Base-by-base conservation (phyloP, 2,888 invertebrate genomes). In the Acleris sparsana region DNA sequence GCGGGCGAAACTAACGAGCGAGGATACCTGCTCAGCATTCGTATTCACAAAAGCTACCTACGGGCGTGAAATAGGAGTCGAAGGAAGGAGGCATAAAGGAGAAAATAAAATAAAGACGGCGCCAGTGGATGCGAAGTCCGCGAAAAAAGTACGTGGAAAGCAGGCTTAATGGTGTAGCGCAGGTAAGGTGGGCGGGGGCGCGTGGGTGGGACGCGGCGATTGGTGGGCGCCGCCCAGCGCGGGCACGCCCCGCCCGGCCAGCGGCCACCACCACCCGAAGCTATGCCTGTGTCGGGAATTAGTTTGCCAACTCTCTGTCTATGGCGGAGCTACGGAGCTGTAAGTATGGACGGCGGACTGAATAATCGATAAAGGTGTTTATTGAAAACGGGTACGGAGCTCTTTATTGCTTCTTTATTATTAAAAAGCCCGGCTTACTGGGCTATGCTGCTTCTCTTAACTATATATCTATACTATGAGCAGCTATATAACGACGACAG, bases 311-410 rank as follows among this genome's bases (percentile, higher is more conserved):
- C 92, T 92, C 89, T 89, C 89, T 90, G 92, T 92, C 92, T 91
- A 91, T 92, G 90, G 89, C 90, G 89, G 86, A 86, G 89, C 89
- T 86, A 84, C 82, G 84, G 83, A 85, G 84, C 86, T 90, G 91
- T 92, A 91, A 91, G 92, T 92, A 92, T 91, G 89, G 91, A 89
- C 88, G 89, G 80, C 88, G 86, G 82, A 81, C 88, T 91, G 91
- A 92, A 92, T 92, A 92, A 92, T 92, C 92, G 91, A 92, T 92
- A 92, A 89, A 92, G 92, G 92, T 92, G 92, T 92, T 92, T 92
- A 92, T 92, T 92, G 92, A 92, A 92, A 91, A 90, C 89, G 89
- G 89, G 87, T 91, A 88, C 84, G 87, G 82, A 85, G 87, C 87
- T 87, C 88, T 88, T 91, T 90, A 91, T 89, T 88, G 89, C 89